Evolutionary conservation across 2,797 vertebrate genomes (phyloP).

Genomic region (Crocidura indochinensis): DNA sequence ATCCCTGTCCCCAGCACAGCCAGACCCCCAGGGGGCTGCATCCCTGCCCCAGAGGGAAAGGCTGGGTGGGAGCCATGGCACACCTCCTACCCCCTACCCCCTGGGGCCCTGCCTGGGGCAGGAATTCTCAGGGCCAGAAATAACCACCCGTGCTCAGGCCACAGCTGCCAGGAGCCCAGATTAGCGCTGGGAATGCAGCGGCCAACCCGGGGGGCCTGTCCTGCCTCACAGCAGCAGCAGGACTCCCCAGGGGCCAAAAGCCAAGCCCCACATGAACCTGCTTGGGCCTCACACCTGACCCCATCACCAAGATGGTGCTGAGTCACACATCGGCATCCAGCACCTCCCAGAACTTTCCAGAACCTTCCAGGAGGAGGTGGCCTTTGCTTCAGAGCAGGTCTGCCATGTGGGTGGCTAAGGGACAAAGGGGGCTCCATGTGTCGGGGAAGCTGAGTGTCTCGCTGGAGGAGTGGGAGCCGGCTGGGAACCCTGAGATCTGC

Average conservation of each 20-base stretch:
- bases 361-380: background rate
- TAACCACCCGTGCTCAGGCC: constrained; percentile 67
- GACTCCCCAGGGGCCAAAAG: background rate
- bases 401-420: too few species aligned
- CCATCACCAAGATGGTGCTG: too few species aligned
- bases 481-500: too few species aligned
- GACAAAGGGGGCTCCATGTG: too few species aligned
- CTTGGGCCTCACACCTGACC: too few species aligned
- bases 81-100: background rate
- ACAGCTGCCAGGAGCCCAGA: constrained; percentile 76
- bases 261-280: background rate
- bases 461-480: too few species aligned
- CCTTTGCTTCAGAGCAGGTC: background rate
- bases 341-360: background rate
- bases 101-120: constrained; percentile 29
- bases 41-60: constrained; percentile 1
- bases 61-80: background rate
- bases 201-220: background rate
- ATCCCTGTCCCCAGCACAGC: background rate
- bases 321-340: too few species aligned
- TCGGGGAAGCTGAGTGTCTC: too few species aligned
- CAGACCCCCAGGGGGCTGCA: background rate
- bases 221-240: background rate
- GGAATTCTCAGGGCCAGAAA: constrained; percentile 84
- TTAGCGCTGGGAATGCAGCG: constrained; percentile 61